A percentile compares a stretch with the other conserved stretches of the same genome.
Conservation (phyloP, 2,113 vertebrate species). For the Hippotragus niger region DNA sequence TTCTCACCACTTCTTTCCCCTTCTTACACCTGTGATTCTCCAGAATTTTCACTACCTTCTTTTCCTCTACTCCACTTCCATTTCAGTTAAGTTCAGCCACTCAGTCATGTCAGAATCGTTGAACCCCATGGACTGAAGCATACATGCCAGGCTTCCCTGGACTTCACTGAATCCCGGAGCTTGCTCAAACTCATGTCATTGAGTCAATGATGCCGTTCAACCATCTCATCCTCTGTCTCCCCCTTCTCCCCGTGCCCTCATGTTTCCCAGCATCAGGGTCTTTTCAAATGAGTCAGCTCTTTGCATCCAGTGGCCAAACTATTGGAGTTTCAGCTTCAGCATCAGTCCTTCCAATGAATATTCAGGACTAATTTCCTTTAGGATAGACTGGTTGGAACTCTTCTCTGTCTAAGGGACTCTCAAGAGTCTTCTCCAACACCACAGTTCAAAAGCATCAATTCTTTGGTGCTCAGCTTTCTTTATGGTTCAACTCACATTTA, state of each 20-base stretch:
- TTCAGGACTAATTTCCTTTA: neutral
- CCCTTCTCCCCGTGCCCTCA: neutral
- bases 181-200: neutral
- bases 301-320: neutral
- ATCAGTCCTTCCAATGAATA: neutral
- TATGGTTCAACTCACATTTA: neutral
- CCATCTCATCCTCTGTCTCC: neutral
- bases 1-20: neutral
- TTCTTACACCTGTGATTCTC: neutral
- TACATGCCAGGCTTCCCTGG: neutral
- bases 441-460: neutral
- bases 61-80: neutral
- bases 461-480: neutral
- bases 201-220: neutral
- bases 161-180: neutral
- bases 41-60: neutral
- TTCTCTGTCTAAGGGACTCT: neutral
- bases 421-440: neutral
- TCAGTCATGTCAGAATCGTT: neutral
- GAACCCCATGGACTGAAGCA: neutral
- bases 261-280: neutral
- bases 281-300: neutral
- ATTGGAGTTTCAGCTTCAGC: neutral
- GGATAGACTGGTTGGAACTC: neutral
- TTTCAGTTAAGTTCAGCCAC: neutral